phyloP scores from a whole-genome alignment of 2,797 vertebrate species.

The Poeciliopsis paucimaculata region DNA sequence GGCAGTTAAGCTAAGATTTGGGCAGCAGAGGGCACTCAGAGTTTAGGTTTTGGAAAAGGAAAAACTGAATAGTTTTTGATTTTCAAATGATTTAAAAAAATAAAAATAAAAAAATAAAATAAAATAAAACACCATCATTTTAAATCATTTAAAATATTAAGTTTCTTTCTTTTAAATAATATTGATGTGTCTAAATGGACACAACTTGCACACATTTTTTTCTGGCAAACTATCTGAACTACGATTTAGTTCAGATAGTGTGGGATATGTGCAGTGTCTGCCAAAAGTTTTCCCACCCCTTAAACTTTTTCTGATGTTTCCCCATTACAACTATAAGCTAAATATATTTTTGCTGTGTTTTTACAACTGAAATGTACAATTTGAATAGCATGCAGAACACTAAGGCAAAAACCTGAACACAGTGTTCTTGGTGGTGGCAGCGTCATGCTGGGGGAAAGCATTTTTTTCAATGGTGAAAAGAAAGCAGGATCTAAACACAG shows the following conservation, averaged over 20 bases:
- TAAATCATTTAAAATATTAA: background rate
- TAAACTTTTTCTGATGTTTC: background rate
- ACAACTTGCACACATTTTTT: background rate
- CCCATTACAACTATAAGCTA: background rate
- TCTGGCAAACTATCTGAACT: background rate
- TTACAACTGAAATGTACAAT: background rate
- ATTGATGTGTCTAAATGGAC: background rate
- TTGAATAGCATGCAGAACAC: background rate
- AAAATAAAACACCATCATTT: background rate
- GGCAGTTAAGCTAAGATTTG: slow-evolving; percentile 29
- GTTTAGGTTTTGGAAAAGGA: background rate
- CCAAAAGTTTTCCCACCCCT: background rate
- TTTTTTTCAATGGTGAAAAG: no score
- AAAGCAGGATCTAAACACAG: no score
- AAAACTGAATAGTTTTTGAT: background rate
- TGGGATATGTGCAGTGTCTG: background rate
- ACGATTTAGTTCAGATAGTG: background rate
- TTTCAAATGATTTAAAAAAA: background rate
- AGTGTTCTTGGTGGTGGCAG: background rate
- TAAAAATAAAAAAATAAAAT: background rate
- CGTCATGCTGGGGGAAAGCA: background rate
- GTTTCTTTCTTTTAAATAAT: background rate
- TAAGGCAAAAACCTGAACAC: background rate
- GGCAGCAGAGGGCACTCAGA: slow-evolving; percentile 27
- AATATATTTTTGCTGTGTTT: background rate